Percentiles rank a stretch among this genome's conserved stretches.
phyloP scores from a whole-genome alignment of 2,113 vertebrate genomes.

The Urocitellus parryii region DNA sequence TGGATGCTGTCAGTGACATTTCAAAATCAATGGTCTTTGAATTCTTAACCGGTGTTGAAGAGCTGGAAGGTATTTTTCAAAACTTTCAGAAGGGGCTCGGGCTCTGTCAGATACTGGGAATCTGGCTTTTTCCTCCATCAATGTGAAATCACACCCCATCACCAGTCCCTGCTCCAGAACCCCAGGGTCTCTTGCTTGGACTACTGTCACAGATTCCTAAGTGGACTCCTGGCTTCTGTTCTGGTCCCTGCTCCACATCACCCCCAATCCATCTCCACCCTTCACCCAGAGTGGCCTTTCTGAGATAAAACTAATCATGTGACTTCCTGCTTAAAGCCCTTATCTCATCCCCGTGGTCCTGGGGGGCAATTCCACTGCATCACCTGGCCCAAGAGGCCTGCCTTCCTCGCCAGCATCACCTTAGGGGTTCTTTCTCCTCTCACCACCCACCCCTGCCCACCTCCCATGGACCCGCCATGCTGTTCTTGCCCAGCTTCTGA shows the following conservation, averaged over 20 bases:
- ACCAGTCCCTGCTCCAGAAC: background rate
- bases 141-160: background rate
- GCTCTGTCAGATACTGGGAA: background rate
- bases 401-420: background rate
- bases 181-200: fast-evolving
- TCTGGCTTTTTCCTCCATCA: background rate
- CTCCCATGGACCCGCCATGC: background rate
- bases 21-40: background rate
- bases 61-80: background rate
- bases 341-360: background rate
- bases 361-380: background rate
- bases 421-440: background rate
- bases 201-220: background rate
- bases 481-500: background rate
- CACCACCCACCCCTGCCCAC: background rate
- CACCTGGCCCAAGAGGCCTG: background rate
- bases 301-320: background rate
- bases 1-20: background rate
- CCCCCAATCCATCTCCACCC: background rate
- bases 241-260: background rate
- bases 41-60: background rate
- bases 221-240: background rate
- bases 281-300: background rate
- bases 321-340: background rate
- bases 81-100: background rate